phyloP scores from a whole-genome alignment of 1,140 invertebrate species.

The Zaprionus ornatus region DNA sequence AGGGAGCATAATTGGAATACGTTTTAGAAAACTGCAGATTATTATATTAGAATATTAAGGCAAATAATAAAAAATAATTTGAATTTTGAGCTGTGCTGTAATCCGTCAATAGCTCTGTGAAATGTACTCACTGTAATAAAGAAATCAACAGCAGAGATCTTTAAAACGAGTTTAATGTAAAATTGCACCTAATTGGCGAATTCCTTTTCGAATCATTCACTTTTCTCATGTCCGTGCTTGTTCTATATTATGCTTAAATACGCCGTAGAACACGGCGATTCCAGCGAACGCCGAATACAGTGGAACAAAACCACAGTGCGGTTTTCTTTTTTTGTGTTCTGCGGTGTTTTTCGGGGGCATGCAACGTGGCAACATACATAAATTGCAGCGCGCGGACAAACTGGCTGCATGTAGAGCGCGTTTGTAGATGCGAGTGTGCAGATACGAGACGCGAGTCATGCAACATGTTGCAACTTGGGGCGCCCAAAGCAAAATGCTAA shows the following conservation, averaged over 20 bases:
- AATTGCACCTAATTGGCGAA: slow-evolving; percentile 8
- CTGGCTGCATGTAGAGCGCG: slow-evolving; percentile 23
- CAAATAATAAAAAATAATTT: neutral
- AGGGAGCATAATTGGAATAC: neutral
- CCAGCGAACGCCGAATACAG: neutral
- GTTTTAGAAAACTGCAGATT: neutral
- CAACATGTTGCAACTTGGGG: slow-evolving; percentile 28
- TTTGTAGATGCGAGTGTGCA: slow-evolving; percentile 26
- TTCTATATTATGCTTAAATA: slow-evolving; percentile 22
- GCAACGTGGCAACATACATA: slow-evolving; percentile 37
- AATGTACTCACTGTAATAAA: neutral
- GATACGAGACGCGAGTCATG: slow-evolving; percentile 36
- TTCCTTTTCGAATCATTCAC: neutral
- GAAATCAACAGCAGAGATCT: neutral
- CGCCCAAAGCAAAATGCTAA: slow-evolving; percentile 37
- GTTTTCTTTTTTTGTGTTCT: slow-evolving; percentile 22
- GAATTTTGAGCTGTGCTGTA: neutral
- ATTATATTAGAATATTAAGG: neutral
- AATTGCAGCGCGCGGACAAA: slow-evolving; percentile 29
- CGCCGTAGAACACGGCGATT: neutral
- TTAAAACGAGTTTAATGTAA: neutral
- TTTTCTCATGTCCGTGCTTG: slow-evolving; percentile 14
- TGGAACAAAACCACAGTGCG: slow-evolving; percentile 21
- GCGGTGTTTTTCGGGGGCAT: slow-evolving; percentile 27
- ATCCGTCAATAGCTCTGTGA: neutral